Base-by-base conservation (phyloP, 2,888 invertebrate species). In the Polymixis lichenea region DNA sequence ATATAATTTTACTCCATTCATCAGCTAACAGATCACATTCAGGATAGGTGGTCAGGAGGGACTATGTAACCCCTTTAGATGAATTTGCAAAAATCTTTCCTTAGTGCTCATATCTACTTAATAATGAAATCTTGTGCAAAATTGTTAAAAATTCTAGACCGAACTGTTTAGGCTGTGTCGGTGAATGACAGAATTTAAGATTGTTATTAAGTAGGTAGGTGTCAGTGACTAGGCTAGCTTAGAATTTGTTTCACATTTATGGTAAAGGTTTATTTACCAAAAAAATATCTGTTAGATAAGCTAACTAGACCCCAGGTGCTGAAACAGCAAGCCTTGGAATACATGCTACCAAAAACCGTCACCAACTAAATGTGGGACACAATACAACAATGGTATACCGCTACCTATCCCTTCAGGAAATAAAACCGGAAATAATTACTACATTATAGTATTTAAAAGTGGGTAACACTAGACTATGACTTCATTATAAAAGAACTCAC, bases 401-500 rank as follows among this genome's bases (percentile, higher is more conserved):
- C 19, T 1, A 51, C 51, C 28, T 19, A 25, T 15, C 28, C 22
- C 15, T 38, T 25, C 19, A 46, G 28, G 43, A 75, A 61, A 53
- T 60, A 6, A n/a, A 32, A 15, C 3, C 28, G 6, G n/a, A 75
- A 60, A 38, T 38, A 38, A 38, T 38, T 38, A 38, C 38, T 38
- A 38, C 38, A 6, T 38, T 74, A 6, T 13, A 60, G 13, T 28
- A 67, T 49, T 43, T 15, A 25, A 43, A 49, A 67, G 11, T 9
- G 6, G 43, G 28, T 43, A 69, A 17, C 3, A 28, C 19, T 71
- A 43, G 13, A 2, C 38, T 60, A 62, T 67, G 83, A 65, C 32
- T 51, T 69, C 58, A 78, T 65, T 69, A 58, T 38, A 28, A 55
- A 77, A 83, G 1, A 56, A 82, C 43, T 77, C 25, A 51, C 25